phyloP scores from a whole-genome alignment of 2,113 vertebrate genomes.

The Nothoprocta pentlandii region DNA sequence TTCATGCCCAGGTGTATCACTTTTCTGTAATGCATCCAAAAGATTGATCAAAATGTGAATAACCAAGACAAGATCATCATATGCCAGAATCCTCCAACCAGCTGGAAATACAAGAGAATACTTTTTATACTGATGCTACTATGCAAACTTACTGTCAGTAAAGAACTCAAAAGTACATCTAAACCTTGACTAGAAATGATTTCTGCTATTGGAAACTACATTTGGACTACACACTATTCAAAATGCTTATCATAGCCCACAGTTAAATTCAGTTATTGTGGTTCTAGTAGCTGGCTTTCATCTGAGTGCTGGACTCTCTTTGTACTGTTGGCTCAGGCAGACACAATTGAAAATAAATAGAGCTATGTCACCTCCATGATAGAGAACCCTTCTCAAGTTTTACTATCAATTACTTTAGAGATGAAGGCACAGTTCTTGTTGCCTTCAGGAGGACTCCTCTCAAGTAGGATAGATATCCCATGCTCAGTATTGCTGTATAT shows the following conservation, averaged over 20 bases:
- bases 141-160: background rate
- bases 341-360: background rate
- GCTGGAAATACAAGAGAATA: background rate
- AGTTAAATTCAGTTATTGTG: background rate
- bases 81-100: background rate
- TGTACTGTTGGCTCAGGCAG: background rate
- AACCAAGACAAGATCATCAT: background rate
- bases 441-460: background rate
- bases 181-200: background rate
- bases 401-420: background rate
- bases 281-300: background rate
- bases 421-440: background rate
- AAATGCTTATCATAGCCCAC: background rate
- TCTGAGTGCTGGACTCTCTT: background rate
- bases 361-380: background rate
- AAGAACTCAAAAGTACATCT: background rate
- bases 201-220: background rate
- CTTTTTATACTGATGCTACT: background rate
- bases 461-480: background rate
- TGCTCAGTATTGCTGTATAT: background rate
- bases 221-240: background rate
- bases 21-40: slow-evolving; percentile 1
- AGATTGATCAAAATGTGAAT: background rate
- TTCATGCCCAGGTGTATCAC: slow-evolving; percentile 14
- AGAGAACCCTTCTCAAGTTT: background rate